These are phyloP conservation scores for Pteronotus mesoamericanus DNA, from an alignment of 2,797 vertebrate genomes.

Conservation along the genomic window DNA sequence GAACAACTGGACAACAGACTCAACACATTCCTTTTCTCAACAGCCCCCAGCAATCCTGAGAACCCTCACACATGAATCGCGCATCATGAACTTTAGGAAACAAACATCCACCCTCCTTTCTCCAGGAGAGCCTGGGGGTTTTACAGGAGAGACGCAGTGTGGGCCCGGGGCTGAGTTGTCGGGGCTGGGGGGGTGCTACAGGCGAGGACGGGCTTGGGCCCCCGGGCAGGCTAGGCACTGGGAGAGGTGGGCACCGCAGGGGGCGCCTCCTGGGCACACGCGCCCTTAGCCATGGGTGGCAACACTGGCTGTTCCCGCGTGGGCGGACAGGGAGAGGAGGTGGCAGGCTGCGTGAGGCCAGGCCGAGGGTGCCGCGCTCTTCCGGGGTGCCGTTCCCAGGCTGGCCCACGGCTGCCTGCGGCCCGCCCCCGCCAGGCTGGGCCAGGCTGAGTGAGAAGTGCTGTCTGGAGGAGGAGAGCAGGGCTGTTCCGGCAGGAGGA, in stretches of 20 bases:
- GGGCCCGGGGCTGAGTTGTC: neutral
- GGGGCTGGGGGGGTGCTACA: neutral
- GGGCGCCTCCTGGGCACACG: neutral
- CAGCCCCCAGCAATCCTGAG: constrained; percentile 57
- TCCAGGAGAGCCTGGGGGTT: constrained; percentile 71
- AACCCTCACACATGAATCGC: constrained; percentile 71
- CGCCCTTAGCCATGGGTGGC: too few relatives aligned
- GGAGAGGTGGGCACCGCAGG: neutral
- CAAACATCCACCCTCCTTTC: constrained; percentile 72
- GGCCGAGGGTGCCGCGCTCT: neutral
- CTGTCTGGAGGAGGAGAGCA: neutral
- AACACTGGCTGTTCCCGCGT: neutral
- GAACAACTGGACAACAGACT: constrained; percentile 57
- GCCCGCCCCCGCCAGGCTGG: neutral
- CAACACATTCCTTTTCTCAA: constrained; percentile 68
- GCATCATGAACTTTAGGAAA: constrained; percentile 77
- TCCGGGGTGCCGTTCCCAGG: neutral
- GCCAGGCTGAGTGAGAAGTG: neutral
- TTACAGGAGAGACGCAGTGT: constrained; percentile 61
- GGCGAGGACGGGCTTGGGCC: neutral
- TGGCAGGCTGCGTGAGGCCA: neutral
- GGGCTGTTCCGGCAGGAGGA: neutral
- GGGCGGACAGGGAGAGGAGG: neutral
- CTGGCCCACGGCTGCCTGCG: neutral
- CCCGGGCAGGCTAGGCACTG: neutral